Conservation (phyloP, 2,797 vertebrate species). For the Enteromius mattozi region DNA sequence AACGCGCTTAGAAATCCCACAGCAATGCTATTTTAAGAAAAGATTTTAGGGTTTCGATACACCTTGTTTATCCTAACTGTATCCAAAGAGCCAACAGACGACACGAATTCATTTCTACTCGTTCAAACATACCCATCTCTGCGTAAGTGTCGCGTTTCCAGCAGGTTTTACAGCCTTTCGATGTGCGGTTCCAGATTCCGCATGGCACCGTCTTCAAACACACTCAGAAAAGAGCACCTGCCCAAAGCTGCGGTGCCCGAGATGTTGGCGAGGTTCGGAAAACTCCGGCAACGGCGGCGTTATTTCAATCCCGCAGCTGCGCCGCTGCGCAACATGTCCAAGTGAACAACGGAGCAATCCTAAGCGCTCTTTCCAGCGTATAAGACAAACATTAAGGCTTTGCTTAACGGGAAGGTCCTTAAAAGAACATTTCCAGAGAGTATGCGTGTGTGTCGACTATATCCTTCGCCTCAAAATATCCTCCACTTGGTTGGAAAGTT, state of each 20-base stretch:
- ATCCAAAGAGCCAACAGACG: conserved; percentile 3
- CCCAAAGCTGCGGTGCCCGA: conserved; percentile 48
- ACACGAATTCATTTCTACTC: neutral
- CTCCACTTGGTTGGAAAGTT: conserved; percentile 37
- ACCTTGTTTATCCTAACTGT: neutral
- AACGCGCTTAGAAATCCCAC: neutral
- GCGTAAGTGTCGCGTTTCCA: conserved; percentile 67
- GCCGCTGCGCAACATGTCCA: conserved; percentile 57
- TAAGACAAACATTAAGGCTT: neutral
- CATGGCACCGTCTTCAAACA: conserved; percentile 70
- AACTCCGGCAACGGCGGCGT: conserved; percentile 44
- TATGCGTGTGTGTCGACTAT: neutral
- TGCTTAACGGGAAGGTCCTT: conserved; percentile 5
- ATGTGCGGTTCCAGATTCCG: conserved; percentile 68
- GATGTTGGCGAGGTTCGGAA: conserved; percentile 38
- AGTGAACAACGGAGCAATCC: conserved; percentile 8
- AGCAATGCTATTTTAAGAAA: neutral
- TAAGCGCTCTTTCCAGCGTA: conserved; percentile 7
- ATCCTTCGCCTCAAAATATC: conserved; percentile 19
- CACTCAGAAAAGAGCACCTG: conserved; percentile 52
- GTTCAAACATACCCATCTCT: conserved; percentile 79
- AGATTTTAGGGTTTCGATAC: neutral
- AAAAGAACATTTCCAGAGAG: conserved; percentile 18
- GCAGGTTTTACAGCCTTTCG: conserved; percentile 67
- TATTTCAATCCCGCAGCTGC: conserved; percentile 55